phyloP scores from a whole-genome alignment of 2,113 vertebrate species.

The Halcyon senegalensis region DNA sequence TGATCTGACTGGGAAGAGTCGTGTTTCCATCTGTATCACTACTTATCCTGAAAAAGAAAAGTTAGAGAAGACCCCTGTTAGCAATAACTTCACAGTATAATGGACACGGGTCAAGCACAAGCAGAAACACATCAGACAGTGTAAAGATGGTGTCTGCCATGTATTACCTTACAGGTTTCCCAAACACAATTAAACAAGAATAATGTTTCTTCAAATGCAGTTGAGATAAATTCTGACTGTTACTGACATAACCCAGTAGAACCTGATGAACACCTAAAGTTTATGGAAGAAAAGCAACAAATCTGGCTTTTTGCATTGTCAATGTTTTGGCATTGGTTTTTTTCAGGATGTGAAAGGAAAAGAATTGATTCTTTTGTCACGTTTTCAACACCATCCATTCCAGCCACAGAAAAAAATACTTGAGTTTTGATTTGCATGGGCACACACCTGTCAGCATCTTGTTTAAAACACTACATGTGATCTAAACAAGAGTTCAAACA shows the following conservation, averaged over 20 bases:
- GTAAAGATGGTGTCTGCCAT: background rate
- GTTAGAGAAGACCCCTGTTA: background rate
- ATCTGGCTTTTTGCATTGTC: background rate
- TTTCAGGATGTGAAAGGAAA: background rate
- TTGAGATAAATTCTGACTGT: background rate
- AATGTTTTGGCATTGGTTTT: background rate
- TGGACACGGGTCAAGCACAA: background rate
- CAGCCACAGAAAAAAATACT: background rate
- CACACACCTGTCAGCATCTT: background rate
- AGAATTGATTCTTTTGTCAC: background rate
- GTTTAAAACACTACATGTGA: background rate
- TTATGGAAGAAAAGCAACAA: background rate
- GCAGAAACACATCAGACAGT: background rate
- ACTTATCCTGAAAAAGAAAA: rapidly evolving
- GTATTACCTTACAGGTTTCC: background rate
- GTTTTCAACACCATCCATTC: background rate
- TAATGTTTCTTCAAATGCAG: background rate
- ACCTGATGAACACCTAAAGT: background rate
- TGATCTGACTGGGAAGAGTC: background rate
- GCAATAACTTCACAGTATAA: background rate
- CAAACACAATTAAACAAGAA: background rate
- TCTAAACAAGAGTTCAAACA: too few species aligned
- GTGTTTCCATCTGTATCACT: background rate
- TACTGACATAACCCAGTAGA: background rate
- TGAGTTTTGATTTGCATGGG: background rate